Percentiles rank a stretch among this genome's conserved stretches.
Evolutionary conservation across 92 coral and sea anemone species (phyloP).

Genomic region (Epizoanthus stellaris): DNA sequence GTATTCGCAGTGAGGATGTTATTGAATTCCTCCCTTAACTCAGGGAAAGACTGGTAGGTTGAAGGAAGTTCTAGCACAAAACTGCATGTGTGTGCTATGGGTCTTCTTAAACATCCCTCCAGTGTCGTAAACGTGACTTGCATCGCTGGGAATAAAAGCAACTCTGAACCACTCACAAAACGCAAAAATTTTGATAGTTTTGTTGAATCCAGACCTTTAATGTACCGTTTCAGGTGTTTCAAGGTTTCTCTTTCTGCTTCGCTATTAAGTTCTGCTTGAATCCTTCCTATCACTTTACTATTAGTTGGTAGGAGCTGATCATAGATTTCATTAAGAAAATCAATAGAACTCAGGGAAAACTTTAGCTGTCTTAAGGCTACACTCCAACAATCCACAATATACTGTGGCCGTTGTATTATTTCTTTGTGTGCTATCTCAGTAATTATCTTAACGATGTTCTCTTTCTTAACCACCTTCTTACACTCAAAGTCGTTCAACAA

Average conservation of each 20-base stretch:
- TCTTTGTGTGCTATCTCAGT: conserved; percentile 46
- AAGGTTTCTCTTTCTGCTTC: conserved; percentile 33
- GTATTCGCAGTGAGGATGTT: conserved; percentile 19
- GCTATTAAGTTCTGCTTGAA: conserved; percentile 18
- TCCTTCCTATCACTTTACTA: conserved; percentile 20
- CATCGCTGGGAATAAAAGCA: conserved; percentile 39
- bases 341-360: background rate
- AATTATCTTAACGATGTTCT: conserved; percentile 8
- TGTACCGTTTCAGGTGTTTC: conserved; percentile 26
- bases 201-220: conserved; percentile 30
- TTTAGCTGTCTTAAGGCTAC: conserved; percentile 8
- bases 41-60: conserved; percentile 43
- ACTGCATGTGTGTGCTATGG: conserved; percentile 54
- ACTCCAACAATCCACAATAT: conserved; percentile 31
- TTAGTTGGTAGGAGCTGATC: conserved; percentile 28
- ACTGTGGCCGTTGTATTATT: conserved; percentile 42
- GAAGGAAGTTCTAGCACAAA: conserved; percentile 48
- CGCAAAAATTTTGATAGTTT: conserved; percentile 38
- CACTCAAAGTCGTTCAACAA: conserved; percentile 33
- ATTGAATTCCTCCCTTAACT: conserved; percentile 58
- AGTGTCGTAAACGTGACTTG: conserved; percentile 26
- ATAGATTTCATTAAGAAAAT: conserved; percentile 19
- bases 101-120: conserved; percentile 42
- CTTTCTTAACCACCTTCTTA: conserved; percentile 1
- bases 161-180: conserved; percentile 46